Percentiles rank a stretch among this genome's conserved stretches.
phyloP scores from a whole-genome alignment of 92 coral and sea anemone genomes.

The Zoanthus gigantus region DNA sequence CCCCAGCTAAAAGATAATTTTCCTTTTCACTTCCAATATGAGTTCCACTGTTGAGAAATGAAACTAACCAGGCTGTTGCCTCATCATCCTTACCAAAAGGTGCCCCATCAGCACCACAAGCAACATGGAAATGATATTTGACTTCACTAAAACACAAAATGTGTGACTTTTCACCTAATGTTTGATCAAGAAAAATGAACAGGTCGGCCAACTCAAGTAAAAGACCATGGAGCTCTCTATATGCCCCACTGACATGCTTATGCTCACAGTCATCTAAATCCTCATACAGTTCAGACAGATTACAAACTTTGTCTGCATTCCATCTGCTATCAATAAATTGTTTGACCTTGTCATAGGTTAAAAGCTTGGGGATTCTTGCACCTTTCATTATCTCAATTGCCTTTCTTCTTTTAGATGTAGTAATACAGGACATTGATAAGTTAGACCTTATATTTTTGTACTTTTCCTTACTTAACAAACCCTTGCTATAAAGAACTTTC shows the following conservation, averaged over 20 bases:
- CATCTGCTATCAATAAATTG: conserved; percentile 48
- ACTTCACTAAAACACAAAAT: conserved; percentile 49
- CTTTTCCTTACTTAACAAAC: conserved; percentile 62
- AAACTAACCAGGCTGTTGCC: conserved; percentile 42
- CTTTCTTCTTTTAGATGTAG: conserved; percentile 37
- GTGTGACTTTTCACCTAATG: conserved; percentile 55
- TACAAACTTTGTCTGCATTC: conserved; percentile 49
- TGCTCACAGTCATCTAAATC: conserved; percentile 52
- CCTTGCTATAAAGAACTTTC: conserved; percentile 60
- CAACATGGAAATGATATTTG: conserved; percentile 58
- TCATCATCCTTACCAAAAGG: conserved; percentile 50
- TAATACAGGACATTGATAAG: conserved; percentile 47
- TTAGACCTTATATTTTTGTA: conserved; percentile 59
- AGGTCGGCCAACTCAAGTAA: conserved; percentile 56
- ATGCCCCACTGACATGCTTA: conserved; percentile 60
- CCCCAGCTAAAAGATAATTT: conserved; percentile 46
- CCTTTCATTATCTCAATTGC: conserved; percentile 36
- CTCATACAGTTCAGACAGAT: conserved; percentile 40
- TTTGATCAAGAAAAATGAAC: conserved; percentile 52
- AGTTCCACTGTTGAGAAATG: conserved; percentile 48
- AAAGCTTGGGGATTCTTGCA: conserved; percentile 57
- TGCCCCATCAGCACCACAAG: conserved; percentile 65
- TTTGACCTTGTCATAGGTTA: conserved; percentile 61
- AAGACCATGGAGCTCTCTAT: conserved; percentile 56
- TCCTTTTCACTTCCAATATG: conserved; percentile 43